Base-by-base conservation (phyloP, 2,888 invertebrate genomes). In the Perizoma affinitatum region DNA sequence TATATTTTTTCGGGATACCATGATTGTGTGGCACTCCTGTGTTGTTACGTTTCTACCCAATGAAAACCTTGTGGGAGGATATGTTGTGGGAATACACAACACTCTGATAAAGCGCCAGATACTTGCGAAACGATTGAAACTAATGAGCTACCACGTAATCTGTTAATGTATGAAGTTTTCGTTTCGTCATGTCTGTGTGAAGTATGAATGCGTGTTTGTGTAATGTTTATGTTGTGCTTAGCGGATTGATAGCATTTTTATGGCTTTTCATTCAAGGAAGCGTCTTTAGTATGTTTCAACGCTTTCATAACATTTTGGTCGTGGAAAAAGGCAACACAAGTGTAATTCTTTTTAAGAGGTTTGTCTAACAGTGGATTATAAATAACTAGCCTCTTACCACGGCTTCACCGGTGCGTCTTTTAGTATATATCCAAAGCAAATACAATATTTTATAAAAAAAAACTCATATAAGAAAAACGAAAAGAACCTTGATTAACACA, bases 121-220 rank as follows among this genome's bases (percentile, higher is more conserved):
- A 47, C 34, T 58, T 63, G 63, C 55, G 49, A 58, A 63, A 63
- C 42, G 44, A 48, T 51, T 54, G 40, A 43, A 63, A 55, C 55
- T 63, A 63, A 63, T 58, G 58, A 59, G 58, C 36, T 11, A 40
- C 54, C 58, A 51, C 36, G 47, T 50, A 51, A 52, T 54, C 54
- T 63, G 51, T 59, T 58, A 55, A 58, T 55, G 54, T 41, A 10
- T 41, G 33, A 40, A 53, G 62, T 62, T 54, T 61, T 50, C 44
- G 49, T 63, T 63, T 59, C 59, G 54, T 50, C 57, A 60, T 54
- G n/a, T 43, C 34, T 46, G 44, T 22, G 55, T 49, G 49, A 42
- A 38, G 38, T 36, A 48, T 54, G 58, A 58, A 55, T 63, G 52
- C 44, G 22, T 48, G 52, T 48, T 56, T 59, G 53, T 53, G 38